Evolutionary conservation across 2,888 invertebrate genomes (phyloP).

Genomic region (Drosophila niveifrons): DNA sequence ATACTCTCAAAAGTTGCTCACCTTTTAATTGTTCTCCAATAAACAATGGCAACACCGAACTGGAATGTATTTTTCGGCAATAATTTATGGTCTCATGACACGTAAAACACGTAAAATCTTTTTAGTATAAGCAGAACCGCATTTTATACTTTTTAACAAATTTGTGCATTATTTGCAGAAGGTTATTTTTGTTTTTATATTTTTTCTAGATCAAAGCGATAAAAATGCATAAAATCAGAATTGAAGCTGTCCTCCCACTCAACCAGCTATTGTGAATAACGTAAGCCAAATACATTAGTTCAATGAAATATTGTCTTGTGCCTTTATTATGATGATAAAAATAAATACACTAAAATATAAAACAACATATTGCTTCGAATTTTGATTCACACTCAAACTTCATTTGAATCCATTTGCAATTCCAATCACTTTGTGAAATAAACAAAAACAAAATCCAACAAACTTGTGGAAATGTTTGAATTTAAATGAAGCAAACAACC

Average conservation of each 20-base stretch:
- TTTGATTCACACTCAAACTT: neutral
- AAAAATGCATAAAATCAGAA: neutral
- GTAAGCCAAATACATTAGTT: neutral
- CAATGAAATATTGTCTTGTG: neutral
- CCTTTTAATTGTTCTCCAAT: slow-evolving; percentile 10
- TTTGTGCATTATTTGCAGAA: slow-evolving; percentile 14
- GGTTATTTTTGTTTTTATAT: slow-evolving; percentile 14
- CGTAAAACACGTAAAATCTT: slow-evolving; percentile 56
- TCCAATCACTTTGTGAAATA: slow-evolving; percentile 11
- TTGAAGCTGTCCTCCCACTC: neutral
- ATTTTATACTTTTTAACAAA: slow-evolving; percentile 1
- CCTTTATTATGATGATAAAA: neutral
- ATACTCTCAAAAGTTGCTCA: neutral
- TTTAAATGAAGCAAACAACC: slow-evolving; percentile 28
- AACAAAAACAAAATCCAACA: slow-evolving; percentile 10
- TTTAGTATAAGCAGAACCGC: slow-evolving; percentile 18
- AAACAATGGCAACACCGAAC: slow-evolving; percentile 34
- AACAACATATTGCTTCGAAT: neutral
- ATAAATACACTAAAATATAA: neutral
- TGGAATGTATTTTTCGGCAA: slow-evolving; percentile 22
- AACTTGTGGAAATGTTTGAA: slow-evolving; percentile 24
- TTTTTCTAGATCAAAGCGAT: slow-evolving; percentile 3
- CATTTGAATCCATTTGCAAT: slow-evolving; percentile 33
- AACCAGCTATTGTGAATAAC: neutral
- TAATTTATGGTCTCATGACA: slow-evolving; percentile 54